A percentile compares a stretch with the other conserved stretches of the same genome.
phyloP scores from a whole-genome alignment of 2,113 vertebrate genomes.

The Acinonyx jubatus region DNA sequence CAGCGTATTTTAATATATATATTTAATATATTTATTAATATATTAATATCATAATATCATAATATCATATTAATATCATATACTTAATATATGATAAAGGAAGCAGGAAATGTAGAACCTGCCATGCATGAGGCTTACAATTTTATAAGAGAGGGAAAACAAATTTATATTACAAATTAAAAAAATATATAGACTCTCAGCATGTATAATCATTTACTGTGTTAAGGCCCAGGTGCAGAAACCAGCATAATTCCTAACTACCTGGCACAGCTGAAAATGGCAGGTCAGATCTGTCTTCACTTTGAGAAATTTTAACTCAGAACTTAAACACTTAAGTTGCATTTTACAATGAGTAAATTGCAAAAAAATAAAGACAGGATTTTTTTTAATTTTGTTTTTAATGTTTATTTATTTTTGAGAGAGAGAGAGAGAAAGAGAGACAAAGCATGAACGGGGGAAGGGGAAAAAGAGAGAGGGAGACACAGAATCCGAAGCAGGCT shows the following conservation, averaged over 20 bases:
- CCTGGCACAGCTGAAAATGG: not conserved
- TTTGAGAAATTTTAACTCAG: slow-evolving; percentile 1
- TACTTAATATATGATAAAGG: not conserved
- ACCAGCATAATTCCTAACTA: not conserved
- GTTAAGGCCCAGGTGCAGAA: slow-evolving; percentile 18
- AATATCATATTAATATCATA: no score
- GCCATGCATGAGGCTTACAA: not conserved
- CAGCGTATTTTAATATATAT: not conserved
- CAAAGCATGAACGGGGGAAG: no score
- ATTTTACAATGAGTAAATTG: slow-evolving; percentile 21
- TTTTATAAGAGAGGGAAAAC: slow-evolving; percentile 19
- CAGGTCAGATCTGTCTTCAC: not conserved
- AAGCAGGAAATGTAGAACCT: not conserved
- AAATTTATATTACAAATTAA: not conserved
- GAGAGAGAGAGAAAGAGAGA: no score
- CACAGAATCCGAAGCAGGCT: no score
- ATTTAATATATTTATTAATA: no score
- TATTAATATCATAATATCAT: no score
- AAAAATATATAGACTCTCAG: slow-evolving; percentile 8
- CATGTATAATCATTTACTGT: not conserved
- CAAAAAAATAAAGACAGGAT: slow-evolving; percentile 22
- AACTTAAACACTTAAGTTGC: slow-evolving; percentile 33
- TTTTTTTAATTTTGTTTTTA: not conserved
- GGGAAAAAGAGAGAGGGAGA: no score
- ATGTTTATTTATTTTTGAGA: no score